Conservation (phyloP, 1,140 invertebrate species). For the Bicyclus anynana region DNA sequence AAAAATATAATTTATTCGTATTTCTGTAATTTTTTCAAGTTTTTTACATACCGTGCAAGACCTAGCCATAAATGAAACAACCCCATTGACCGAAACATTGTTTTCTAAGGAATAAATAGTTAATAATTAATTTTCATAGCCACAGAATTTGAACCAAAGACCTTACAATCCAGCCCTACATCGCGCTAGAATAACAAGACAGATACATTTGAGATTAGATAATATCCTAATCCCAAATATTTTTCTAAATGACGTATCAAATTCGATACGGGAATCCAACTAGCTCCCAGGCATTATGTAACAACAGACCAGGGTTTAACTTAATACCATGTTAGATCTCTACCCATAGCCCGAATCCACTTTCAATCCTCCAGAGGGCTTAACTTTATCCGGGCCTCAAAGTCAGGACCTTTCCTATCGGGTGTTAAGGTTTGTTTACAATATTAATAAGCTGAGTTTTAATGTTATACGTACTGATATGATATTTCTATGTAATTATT, state of each 20-base stretch:
- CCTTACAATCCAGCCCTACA: too few species aligned
- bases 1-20: too few species aligned
- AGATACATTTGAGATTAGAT: not conserved
- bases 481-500: too few species aligned
- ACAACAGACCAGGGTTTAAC: not conserved
- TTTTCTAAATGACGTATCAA: slow-evolving; percentile 4
- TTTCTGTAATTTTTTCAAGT: too few species aligned
- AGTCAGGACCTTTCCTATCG: not conserved
- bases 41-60: too few species aligned
- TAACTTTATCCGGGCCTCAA: slow-evolving; percentile 3
- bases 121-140: too few species aligned
- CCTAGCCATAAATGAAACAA: too few species aligned
- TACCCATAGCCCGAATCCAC: not conserved
- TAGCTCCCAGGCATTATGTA: not conserved
- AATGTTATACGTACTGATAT: not conserved
- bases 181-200: too few species aligned
- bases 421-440: not conserved
- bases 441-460: not conserved
- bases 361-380: slow-evolving; percentile 2
- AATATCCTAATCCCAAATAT: not conserved
- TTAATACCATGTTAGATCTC: slow-evolving; percentile 7
- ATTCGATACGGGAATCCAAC: slow-evolving; percentile 1
- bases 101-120: too few species aligned
- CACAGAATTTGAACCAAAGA: too few species aligned
- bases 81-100: too few species aligned